A percentile compares a stretch with the other conserved stretches of the same genome.
Evolutionary conservation across 1,140 invertebrate species (phyloP).

Genomic region (Alviniconcha marisindica): DNA sequence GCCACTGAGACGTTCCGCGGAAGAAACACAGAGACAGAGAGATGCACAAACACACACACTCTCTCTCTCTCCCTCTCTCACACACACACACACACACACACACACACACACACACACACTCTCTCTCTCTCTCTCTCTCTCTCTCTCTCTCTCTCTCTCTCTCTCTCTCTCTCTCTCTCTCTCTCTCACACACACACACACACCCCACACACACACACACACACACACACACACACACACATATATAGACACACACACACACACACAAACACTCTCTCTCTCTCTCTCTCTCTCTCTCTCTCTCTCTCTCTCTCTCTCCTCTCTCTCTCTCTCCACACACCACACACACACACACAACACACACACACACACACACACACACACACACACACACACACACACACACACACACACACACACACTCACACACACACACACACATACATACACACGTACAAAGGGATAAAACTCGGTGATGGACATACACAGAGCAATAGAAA

Average conservation of each 20-base stretch:
- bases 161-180: background rate
- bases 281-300: no score
- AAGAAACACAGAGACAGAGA: no score
- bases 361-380: slow-evolving; percentile 9
- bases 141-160: background rate
- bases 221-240: slow-evolving; percentile 4
- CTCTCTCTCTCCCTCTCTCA: no score
- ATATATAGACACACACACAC: background rate
- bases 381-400: slow-evolving; percentile 5
- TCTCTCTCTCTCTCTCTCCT: no score
- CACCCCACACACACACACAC: background rate
- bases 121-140: no score
- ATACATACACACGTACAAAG: background rate
- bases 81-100: no score
- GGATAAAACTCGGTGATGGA: no score
- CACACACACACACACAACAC: background rate
- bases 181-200: slow-evolving; percentile 1
- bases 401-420: background rate
- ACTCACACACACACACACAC: slow-evolving; percentile 3
- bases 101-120: no score
- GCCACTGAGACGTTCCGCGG: no score
- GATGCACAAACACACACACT: no score
- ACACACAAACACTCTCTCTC: background rate
- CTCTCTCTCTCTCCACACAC: no score
- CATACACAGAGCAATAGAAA: no score